Conservation (phyloP, 64 coral and sea anemone species). For the Montipora capricornis region DNA sequence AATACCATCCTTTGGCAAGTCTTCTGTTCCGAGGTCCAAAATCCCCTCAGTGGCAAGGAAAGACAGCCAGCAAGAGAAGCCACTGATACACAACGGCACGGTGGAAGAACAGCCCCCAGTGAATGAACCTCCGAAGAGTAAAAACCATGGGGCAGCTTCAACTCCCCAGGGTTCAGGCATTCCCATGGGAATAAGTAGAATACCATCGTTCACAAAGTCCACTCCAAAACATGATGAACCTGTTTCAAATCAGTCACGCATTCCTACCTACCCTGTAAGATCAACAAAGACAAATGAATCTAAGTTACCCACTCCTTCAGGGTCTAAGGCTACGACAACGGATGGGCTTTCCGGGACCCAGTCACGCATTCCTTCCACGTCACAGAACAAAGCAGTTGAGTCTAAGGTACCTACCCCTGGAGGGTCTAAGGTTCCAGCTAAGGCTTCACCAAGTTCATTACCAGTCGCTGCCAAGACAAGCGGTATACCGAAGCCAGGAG, state of each 20-base stretch:
- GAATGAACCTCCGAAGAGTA: constrained; percentile 23
- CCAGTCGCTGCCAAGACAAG: constrained; percentile 24
- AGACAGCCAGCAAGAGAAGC: constrained; percentile 21
- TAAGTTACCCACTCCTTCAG: not conserved
- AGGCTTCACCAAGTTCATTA: constrained; percentile 16
- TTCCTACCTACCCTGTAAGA: not conserved
- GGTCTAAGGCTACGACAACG: not conserved
- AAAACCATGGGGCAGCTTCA: not conserved
- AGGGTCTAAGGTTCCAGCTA: constrained; percentile 2
- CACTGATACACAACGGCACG: not conserved
- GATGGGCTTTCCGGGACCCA: not conserved
- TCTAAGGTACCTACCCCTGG: constrained; percentile 15
- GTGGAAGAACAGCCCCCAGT: not conserved
- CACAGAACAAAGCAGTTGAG: not conserved
- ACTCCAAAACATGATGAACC: constrained; percentile 24
- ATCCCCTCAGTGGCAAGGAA: constrained; percentile 41
- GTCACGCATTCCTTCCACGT: constrained; percentile 10
- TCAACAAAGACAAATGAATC: not conserved
- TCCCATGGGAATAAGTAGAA: constrained; percentile 27
- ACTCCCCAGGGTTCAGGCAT: constrained; percentile 18
- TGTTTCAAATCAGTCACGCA: not conserved
- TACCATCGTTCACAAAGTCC: constrained; percentile 32
- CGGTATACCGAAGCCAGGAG: constrained; percentile 60
- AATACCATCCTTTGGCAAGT: constrained; percentile 64
- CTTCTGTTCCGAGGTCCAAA: constrained; percentile 25